A percentile compares a stretch with the other conserved stretches of the same genome.
These are phyloP conservation scores for Hyalella azteca DNA, from an alignment of 2,888 invertebrate species.

Conservation along the genomic window DNA sequence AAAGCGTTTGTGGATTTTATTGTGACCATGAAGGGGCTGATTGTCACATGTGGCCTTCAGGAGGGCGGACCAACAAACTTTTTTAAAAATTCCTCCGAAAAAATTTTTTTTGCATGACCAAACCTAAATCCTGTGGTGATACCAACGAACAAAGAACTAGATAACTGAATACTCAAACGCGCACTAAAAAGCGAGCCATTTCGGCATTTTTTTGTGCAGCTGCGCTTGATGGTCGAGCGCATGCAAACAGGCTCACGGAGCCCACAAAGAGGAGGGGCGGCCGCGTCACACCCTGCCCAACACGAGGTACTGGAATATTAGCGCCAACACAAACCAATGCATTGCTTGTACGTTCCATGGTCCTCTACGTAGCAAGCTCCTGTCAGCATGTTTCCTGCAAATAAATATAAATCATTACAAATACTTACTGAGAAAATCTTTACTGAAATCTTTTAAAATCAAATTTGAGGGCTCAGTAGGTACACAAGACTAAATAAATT, in stretches of 20 bases:
- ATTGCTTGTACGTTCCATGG: conserved; percentile 86
- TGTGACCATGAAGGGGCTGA: conserved; percentile 57
- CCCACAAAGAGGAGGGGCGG: conserved; percentile 89
- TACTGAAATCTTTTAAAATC: background rate
- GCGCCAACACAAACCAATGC: conserved; percentile 83
- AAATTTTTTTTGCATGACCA: conserved; percentile 92
- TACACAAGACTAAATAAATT: no score
- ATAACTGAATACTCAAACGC: conserved; percentile 93
- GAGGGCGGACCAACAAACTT: conserved; percentile 46
- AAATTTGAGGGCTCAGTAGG: no score
- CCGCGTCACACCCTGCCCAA: conserved; percentile 92
- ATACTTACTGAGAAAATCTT: background rate
- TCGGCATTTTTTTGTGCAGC: conserved; percentile 86
- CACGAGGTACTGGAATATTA: conserved; percentile 83
- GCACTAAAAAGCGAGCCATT: conserved; percentile 92
- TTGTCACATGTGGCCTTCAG: conserved; percentile 58
- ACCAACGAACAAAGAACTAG: conserved; percentile 93
- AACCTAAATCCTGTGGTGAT: conserved; percentile 97
- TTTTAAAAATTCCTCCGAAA: conserved; percentile 85
- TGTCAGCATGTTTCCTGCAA: conserved; percentile 81
- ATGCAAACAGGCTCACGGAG: conserved; percentile 91
- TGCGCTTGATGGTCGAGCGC: conserved; percentile 86
- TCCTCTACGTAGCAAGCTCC: conserved; percentile 97
- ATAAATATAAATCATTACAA: background rate
- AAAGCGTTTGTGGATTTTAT: conserved; percentile 28